These are phyloP conservation scores for Cerastoderma edule DNA, from an alignment of 2,888 invertebrate genomes.

Conservation along the genomic window DNA sequence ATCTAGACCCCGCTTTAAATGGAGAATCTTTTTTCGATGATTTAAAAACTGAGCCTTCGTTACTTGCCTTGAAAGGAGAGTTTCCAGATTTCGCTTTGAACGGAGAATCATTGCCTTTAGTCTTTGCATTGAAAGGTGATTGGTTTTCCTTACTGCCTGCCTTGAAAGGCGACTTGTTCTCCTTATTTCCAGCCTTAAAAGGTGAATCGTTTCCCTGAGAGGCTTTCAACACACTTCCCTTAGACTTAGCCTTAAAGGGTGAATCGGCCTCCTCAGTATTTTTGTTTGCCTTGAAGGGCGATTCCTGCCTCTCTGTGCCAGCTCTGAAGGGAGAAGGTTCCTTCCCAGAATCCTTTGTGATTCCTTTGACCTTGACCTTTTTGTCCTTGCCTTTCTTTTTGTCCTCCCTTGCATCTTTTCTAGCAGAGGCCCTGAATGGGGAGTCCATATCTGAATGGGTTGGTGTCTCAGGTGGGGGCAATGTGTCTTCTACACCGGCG, in stretches of 20 bases:
- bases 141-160: conserved; percentile 27
- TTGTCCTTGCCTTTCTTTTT: conserved; percentile 31
- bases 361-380: conserved; percentile 20
- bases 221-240: too few species aligned
- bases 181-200: conserved; percentile 36
- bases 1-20: conserved; percentile 43
- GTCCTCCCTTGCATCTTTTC: conserved; percentile 30
- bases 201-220: conserved; percentile 41
- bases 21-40: conserved; percentile 45
- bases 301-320: conserved; percentile 28
- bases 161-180: conserved; percentile 44
- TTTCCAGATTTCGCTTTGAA: conserved; percentile 35
- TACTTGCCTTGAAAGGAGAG: conserved; percentile 49
- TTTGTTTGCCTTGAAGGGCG: conserved; percentile 45
- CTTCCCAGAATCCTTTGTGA: conserved; percentile 14
- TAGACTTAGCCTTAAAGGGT: conserved; percentile 40
- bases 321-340: conserved; percentile 42
- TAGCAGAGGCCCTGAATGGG: conserved; percentile 41
- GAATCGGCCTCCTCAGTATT: conserved; percentile 31
- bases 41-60: conserved; percentile 54
- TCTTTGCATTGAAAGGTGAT: conserved; percentile 43
- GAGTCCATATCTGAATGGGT: conserved; percentile 36
- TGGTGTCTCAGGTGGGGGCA: conserved; percentile 32
- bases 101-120: conserved; percentile 41
- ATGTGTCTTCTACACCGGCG: conserved; percentile 34